phyloP scores from a whole-genome alignment of 2,888 invertebrate species.

The Fragum whitleyi region DNA sequence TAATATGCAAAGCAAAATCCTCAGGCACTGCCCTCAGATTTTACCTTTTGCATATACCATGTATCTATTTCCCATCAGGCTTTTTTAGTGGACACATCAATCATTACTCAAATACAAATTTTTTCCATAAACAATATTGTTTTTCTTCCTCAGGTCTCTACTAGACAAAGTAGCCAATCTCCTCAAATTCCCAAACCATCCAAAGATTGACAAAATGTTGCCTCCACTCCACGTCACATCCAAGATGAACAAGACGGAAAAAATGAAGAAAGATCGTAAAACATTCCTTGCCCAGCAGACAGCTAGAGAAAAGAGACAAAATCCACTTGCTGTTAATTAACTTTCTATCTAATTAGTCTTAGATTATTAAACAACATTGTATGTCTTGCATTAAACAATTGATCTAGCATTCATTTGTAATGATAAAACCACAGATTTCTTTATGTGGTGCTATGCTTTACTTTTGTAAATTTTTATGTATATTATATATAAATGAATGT shows the following conservation, averaged over 20 bases:
- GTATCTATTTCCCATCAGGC: no score
- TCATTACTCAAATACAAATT: no score
- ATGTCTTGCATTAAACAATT: no score
- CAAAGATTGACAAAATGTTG: slow-evolving; percentile 81
- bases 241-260: slow-evolving; percentile 57
- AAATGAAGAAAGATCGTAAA: slow-evolving; percentile 55
- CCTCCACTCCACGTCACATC: slow-evolving; percentile 76
- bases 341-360: no score
- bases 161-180: slow-evolving; percentile 79
- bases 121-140: no score
- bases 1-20: no score
- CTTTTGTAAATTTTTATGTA: neutral
- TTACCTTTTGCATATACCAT: no score
- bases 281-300: slow-evolving; percentile 51
- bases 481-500: neutral
- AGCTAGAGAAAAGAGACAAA: slow-evolving; percentile 49
- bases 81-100: no score
- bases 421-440: neutral
- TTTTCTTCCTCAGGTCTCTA: slow-evolving; percentile 66
- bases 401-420: no score
- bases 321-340: slow-evolving; percentile 21
- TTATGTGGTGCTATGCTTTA: neutral
- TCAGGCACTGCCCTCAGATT: no score
- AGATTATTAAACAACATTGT: no score
- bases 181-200: slow-evolving; percentile 82